Evolutionary conservation across 2,888 invertebrate genomes (phyloP).

Genomic region (Parthenolecanium corni): DNA sequence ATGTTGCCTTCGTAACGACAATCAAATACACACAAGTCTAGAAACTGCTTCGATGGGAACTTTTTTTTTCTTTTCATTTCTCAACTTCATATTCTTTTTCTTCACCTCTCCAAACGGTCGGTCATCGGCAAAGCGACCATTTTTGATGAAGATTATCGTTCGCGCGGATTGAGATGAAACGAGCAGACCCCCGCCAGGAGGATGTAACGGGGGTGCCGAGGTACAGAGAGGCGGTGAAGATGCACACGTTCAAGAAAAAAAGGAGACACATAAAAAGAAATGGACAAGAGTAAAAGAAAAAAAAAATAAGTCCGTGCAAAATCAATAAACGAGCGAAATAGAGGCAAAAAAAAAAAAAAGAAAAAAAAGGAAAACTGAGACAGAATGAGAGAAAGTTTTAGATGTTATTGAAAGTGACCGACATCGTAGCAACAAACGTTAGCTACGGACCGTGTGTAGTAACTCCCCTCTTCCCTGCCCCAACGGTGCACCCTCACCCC

Average conservation of each 20-base stretch:
- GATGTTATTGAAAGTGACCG: constrained; percentile 5
- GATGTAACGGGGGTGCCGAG: no score
- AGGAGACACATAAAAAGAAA: no score
- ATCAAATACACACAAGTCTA: constrained; percentile 5
- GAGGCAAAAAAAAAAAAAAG: not conserved
- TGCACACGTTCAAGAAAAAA: no score
- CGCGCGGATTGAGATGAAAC: no score
- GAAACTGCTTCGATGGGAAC: not conserved
- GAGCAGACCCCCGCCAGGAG: no score
- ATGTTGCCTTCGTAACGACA: not conserved
- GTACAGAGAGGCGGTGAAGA: no score
- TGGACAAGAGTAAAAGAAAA: no score
- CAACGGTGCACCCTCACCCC: no score
- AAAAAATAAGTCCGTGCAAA: not conserved
- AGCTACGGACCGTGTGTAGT: not conserved
- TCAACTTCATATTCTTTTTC: no score
- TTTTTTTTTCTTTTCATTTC: no score
- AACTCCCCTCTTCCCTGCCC: no score
- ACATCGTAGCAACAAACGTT: not conserved
- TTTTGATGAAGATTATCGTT: not conserved
- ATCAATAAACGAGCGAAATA: not conserved
- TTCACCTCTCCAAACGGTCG: not conserved
- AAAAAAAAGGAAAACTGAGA: not conserved
- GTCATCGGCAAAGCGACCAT: constrained; percentile 3
- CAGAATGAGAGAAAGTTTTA: not conserved